Evolutionary conservation across 2,797 vertebrate species (phyloP).

Genomic region (Channallabes apus): DNA sequence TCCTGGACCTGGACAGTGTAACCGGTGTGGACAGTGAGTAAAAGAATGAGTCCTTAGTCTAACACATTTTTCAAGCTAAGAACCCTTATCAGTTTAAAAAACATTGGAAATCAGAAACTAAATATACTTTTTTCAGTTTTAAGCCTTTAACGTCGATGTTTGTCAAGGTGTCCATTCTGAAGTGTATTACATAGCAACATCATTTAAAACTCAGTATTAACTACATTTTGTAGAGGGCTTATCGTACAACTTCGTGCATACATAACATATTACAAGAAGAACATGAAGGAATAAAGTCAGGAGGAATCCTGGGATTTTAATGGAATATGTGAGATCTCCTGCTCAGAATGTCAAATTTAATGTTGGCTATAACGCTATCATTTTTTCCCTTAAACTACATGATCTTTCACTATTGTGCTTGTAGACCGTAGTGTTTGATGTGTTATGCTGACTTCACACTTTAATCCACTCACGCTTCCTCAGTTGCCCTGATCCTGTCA

Average conservation of each 20-base stretch:
- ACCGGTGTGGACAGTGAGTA: too few relatives aligned
- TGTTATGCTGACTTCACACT: neutral
- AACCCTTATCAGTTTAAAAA: neutral
- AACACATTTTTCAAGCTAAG: neutral
- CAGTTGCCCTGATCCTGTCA: neutral
- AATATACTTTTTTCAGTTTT: neutral
- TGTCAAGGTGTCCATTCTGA: too few relatives aligned
- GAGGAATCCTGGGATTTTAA: neutral
- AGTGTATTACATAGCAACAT: too few relatives aligned
- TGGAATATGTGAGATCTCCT: neutral
- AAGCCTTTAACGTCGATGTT: neutral
- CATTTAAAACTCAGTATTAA: neutral
- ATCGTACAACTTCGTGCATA: neutral
- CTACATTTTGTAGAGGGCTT: neutral
- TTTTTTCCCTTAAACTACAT: neutral
- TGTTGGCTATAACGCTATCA: neutral
- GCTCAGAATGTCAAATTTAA: neutral
- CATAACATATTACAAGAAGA: neutral
- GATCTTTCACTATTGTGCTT: neutral
- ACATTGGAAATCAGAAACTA: neutral
- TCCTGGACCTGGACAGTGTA: too few relatives aligned
- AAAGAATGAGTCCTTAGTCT: neutral
- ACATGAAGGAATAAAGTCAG: neutral
- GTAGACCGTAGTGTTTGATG: neutral
- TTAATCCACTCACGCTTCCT: neutral